Base-by-base conservation (phyloP, 2,113 vertebrate species). In the Centropristis striata region DNA sequence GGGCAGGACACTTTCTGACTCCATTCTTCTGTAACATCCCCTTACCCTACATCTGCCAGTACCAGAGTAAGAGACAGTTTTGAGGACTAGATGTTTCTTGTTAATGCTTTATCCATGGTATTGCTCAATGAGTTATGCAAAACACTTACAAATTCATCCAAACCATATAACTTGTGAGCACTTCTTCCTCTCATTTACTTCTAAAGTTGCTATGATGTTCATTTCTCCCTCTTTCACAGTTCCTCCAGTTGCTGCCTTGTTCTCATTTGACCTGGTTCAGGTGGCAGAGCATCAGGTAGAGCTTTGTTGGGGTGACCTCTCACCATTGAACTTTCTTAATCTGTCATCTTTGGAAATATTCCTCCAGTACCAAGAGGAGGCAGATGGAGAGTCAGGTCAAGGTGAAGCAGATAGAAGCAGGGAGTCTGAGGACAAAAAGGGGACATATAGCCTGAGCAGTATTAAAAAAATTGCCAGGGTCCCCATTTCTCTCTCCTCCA, bases 1-100 rank as follows among this genome's bases (percentile, higher is more conserved):
- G 95, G 42, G 88, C 86, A 47, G 94, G 89, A 83, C 96, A 95
- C 88, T 95, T 96, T 86, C 95, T 97, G 69, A 94, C 94, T 51
- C 92, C 94, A 32, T 96, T 98, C 89, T 96, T 96, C 87, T 98
- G 97, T 86, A 92, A 92, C 73, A 53, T 96, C 66, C 81, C 90
- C 4, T 90, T 98, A 75, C 96, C 96, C 23, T 97, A 95, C 87
- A 92, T 98, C 93, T 98, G 97, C 91, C 95, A 97, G 87, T 96
- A 94, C 72, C 91, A 96, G 83, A 94, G 96, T 97, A 96, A 97
- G 74, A n/a, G n/a, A n/a, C n/a, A n/a, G n/a, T n/a, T n/a, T n/a
- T n/a, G n/a, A n/a, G n/a, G n/a, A n/a, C n/a, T n/a, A n/a, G n/a
- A n/a, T n/a, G n/a, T n/a, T n/a, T 10, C 37, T 10, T 39, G 1